Evolutionary conservation across 1,140 invertebrate genomes (phyloP).

Genomic region (Diorhabda carinulata): DNA sequence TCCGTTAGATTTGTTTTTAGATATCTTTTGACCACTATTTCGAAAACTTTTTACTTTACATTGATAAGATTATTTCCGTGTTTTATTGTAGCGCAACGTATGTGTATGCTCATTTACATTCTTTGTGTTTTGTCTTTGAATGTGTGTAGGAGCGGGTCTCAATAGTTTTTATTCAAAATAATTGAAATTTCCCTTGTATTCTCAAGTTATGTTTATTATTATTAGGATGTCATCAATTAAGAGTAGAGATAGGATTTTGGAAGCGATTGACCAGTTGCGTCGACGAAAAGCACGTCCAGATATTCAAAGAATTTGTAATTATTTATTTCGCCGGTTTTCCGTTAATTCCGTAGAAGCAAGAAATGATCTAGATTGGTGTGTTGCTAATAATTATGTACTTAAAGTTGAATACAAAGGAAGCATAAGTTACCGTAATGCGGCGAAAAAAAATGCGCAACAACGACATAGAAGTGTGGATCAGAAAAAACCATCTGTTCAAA

Average conservation of each 20-base stretch:
- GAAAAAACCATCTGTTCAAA: conserved; percentile 23
- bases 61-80: background rate
- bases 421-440: conserved; percentile 77
- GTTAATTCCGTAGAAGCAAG: conserved; percentile 69
- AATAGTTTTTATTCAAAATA: background rate
- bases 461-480: conserved; percentile 47
- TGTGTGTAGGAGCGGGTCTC: background rate
- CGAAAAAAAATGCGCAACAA: conserved; percentile 60
- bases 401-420: conserved; percentile 85
- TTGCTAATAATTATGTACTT: conserved; percentile 71
- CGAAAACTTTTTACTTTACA: background rate
- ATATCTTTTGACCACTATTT: no score
- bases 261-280: conserved; percentile 79
- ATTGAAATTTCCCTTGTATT: no score
- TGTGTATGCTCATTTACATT: background rate
- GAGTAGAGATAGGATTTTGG: conserved; percentile 70
- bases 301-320: conserved; percentile 76
- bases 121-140: background rate
- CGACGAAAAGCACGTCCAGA: conserved; percentile 78
- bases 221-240: conserved; percentile 51
- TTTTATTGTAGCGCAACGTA: background rate
- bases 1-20: no score
- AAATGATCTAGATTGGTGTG: conserved; percentile 67
- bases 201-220: background rate
- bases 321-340: conserved; percentile 68